phyloP scores from a whole-genome alignment of 2,888 invertebrate genomes.

The Thecocarcelia acutangulata region DNA sequence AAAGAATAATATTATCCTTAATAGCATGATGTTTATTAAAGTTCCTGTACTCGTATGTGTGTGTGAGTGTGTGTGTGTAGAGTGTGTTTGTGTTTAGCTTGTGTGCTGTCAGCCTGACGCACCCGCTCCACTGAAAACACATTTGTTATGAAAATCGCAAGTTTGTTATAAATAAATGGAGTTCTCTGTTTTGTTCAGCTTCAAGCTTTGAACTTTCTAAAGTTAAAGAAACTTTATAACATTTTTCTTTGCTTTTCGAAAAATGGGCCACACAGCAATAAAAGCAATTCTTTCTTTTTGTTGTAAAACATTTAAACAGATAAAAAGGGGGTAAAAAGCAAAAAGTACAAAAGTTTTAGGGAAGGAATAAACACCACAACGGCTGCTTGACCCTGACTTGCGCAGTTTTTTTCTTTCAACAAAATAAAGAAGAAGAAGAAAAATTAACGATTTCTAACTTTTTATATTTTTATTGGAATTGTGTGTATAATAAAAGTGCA shows the following conservation, averaged over 20 bases:
- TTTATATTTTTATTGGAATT: conserved; percentile 40
- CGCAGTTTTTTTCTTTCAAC: conserved; percentile 76
- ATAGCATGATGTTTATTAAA: conserved; percentile 22
- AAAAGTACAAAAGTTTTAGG: conserved; percentile 37
- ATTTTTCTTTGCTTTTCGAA: conserved; percentile 37
- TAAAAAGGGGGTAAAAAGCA: conserved; percentile 57
- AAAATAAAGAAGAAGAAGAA: conserved; percentile 36
- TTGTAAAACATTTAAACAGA: conserved; percentile 54
- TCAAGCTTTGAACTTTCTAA: conserved; percentile 15
- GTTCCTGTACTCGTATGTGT: background rate
- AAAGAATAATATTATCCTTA: conserved; percentile 62
- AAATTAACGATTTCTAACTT: conserved; percentile 12
- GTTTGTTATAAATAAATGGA: conserved; percentile 37
- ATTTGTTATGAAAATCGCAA: conserved; percentile 56
- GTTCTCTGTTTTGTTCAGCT: conserved; percentile 22
- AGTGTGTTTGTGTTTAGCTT: background rate
- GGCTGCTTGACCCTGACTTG: conserved; percentile 79
- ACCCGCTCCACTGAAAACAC: conserved; percentile 47
- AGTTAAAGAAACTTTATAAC: background rate
- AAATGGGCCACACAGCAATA: conserved; percentile 61
- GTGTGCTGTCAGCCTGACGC: conserved; percentile 54
- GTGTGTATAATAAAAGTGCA: conserved; percentile 57
- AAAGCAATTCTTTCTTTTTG: conserved; percentile 21
- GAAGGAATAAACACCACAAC: conserved; percentile 33
- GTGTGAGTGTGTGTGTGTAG: conserved; percentile 9